Conservation (phyloP, 2,113 vertebrate genomes). For the Steatornis caripensis region DNA sequence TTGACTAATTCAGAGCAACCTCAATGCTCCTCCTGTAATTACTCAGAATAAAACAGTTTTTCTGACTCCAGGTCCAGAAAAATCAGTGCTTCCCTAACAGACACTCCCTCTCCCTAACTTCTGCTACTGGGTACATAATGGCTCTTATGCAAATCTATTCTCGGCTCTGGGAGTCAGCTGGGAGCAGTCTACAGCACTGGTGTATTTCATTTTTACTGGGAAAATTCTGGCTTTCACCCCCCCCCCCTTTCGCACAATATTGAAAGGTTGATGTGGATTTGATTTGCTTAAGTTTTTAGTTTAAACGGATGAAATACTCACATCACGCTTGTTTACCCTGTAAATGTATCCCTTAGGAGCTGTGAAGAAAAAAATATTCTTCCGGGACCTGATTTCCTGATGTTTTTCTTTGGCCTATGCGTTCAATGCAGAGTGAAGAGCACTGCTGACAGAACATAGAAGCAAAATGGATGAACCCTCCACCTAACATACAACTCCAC, state of each 20-base stretch:
- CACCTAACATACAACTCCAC: not conserved
- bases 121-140: not conserved
- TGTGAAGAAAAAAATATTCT: not conserved
- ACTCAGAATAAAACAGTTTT: not conserved
- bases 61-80: not conserved
- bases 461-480: slow-evolving; percentile 10
- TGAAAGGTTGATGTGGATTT: not conserved
- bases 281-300: not conserved
- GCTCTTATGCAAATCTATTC: not conserved
- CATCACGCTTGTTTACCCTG: slow-evolving; percentile 44
- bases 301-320: not conserved
- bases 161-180: not conserved
- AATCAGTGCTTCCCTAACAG: not conserved
- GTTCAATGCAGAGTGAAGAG: not conserved
- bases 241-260: not conserved
- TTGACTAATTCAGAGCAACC: not conserved
- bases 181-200: not conserved
- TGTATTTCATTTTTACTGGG: not conserved
- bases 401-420: not conserved
- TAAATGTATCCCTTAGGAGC: slow-evolving; percentile 12
- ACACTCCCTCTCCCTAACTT: not conserved
- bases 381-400: slow-evolving; percentile 2
- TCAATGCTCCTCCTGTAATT: not conserved
- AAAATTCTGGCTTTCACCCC: not conserved
- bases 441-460: not conserved